phyloP scores from a whole-genome alignment of 2,888 invertebrate genomes.

The Clivina fossor region DNA sequence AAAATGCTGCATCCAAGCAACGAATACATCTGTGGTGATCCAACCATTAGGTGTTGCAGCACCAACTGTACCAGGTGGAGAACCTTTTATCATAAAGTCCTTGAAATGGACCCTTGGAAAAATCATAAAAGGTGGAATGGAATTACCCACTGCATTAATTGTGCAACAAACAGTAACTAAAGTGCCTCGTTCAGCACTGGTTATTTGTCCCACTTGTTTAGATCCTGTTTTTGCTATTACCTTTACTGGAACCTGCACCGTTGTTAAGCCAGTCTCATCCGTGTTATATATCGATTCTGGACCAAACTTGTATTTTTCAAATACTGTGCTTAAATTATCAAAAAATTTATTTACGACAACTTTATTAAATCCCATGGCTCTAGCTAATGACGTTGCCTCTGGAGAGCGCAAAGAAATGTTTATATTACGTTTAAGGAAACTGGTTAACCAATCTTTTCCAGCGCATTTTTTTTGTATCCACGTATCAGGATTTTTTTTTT shows the following conservation, averaged over 20 bases:
- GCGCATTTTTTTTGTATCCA: too few species aligned
- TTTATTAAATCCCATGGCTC: constrained; percentile 41
- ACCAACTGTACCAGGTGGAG: constrained; percentile 47
- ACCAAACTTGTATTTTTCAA: constrained; percentile 35
- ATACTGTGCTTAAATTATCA: constrained; percentile 38
- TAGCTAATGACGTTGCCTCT: constrained; percentile 37
- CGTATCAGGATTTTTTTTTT: too few species aligned
- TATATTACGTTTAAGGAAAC: constrained; percentile 35
- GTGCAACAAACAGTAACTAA: constrained; percentile 46
- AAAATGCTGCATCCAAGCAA: constrained; percentile 44
- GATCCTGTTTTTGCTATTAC: constrained; percentile 46
- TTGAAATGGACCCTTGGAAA: constrained; percentile 47
- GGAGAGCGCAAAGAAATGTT: constrained; percentile 37
- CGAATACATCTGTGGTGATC: constrained; percentile 45
- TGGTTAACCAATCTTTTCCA: constrained; percentile 38
- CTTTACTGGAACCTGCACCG: constrained; percentile 46
- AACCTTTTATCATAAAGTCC: constrained; percentile 45
- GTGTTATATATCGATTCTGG: constrained; percentile 45
- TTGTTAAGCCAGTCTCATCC: constrained; percentile 48
- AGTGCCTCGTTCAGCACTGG: constrained; percentile 49
- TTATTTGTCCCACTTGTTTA: constrained; percentile 47
- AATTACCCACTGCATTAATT: constrained; percentile 47
- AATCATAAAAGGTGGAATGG: constrained; percentile 49
- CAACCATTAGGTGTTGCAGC: constrained; percentile 45
- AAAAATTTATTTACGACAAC: constrained; percentile 40